Conservation (phyloP, 2,113 vertebrate species). For the Galbula dea region DNA sequence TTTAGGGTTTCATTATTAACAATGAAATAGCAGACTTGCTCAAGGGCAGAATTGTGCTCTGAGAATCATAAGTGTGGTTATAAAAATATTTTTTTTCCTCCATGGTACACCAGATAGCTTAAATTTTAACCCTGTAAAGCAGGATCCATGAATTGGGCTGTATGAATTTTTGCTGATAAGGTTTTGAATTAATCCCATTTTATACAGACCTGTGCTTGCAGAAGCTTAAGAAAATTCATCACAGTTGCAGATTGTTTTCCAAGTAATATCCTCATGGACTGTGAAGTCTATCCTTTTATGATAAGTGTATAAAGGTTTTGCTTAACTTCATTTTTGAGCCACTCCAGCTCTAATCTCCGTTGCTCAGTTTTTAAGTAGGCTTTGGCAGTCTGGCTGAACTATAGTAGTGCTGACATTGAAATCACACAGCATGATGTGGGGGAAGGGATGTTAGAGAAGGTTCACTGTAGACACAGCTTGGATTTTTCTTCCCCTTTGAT, state of each 20-base stretch:
- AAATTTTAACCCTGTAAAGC: conserved; percentile 59
- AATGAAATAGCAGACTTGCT: conserved; percentile 34
- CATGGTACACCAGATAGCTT: not conserved
- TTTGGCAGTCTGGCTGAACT: conserved; percentile 31
- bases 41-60: conserved; percentile 4
- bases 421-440: not conserved
- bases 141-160: not conserved
- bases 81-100: not conserved
- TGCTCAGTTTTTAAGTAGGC: conserved; percentile 25
- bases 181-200: conserved; percentile 58
- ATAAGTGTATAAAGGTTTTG: conserved; percentile 38
- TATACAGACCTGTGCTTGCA: conserved; percentile 36
- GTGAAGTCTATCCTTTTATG: conserved; percentile 14
- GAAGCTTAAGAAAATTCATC: conserved; percentile 54
- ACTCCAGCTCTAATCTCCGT: not conserved
- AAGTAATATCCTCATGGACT: conserved; percentile 24
- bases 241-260: conserved; percentile 51
- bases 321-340: conserved; percentile 35
- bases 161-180: conserved; percentile 60
- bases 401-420: conserved; percentile 5
- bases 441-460: not conserved
- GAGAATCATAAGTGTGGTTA: not conserved
- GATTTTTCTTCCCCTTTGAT: not conserved
- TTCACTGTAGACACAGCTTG: not conserved
- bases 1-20: conserved; percentile 44